These are phyloP conservation scores for Crotalus horridus DNA, from an alignment of 2,113 vertebrate species.

Conservation along the genomic window DNA sequence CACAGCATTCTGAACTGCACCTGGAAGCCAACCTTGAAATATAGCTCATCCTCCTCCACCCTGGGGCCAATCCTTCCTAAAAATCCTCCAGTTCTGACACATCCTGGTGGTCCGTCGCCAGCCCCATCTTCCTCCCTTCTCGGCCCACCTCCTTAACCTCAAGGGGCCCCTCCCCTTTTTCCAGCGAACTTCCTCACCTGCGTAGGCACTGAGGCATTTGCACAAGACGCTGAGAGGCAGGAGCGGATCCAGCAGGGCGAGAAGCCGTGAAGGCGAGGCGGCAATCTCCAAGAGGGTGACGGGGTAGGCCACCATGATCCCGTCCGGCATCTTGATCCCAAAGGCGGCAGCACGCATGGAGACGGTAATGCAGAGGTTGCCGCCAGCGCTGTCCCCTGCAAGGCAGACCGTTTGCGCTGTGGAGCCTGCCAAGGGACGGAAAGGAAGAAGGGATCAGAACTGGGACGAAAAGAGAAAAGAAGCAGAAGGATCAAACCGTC, in stretches of 20 bases:
- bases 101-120: background rate
- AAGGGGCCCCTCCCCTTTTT: background rate
- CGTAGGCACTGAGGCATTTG: constrained; percentile 86
- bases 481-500: background rate
- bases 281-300: constrained; percentile 81
- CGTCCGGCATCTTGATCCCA: constrained; percentile 83
- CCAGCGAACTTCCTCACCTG: constrained; percentile 64
- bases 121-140: background rate
- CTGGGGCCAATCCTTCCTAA: background rate
- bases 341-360: constrained; percentile 81
- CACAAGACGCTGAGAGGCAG: constrained; percentile 87
- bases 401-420: constrained; percentile 85
- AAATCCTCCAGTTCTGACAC: no score
- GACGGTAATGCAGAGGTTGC: constrained; percentile 84
- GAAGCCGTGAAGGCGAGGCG: constrained; percentile 89
- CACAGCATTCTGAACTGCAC: background rate
- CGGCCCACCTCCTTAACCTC: background rate
- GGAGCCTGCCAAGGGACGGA: constrained; percentile 71
- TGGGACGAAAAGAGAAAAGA: background rate
- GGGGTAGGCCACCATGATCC: constrained; percentile 84
- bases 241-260: constrained; percentile 87
- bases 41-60: background rate
- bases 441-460: no score
- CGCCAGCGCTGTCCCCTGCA: constrained; percentile 87
- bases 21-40: background rate